Conservation (phyloP, 2,113 vertebrate genomes). For the Menidia beryllina region DNA sequence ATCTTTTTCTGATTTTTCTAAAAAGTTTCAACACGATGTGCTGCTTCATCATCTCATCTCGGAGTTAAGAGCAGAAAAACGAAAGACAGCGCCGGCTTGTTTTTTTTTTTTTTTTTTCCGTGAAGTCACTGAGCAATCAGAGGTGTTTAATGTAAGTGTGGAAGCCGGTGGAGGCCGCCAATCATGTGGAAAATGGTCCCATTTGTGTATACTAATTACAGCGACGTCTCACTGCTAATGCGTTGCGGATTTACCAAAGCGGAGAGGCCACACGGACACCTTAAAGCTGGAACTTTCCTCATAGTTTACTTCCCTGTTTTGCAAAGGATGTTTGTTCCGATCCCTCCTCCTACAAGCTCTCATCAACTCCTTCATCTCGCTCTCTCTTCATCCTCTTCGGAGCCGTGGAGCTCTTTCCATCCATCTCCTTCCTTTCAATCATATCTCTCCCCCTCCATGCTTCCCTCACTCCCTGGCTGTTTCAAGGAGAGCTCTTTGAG, state of each 20-base stretch:
- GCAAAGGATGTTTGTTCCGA: slow-evolving; percentile 26
- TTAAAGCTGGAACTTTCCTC: slow-evolving; percentile 39
- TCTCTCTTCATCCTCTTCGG: slow-evolving; percentile 30
- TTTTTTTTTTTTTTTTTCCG: slow-evolving; percentile 16
- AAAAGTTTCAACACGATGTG: background rate
- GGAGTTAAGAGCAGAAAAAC: background rate
- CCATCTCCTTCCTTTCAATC: slow-evolving; percentile 53
- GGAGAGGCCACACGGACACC: slow-evolving; percentile 6
- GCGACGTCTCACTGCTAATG: slow-evolving; percentile 39
- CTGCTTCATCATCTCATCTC: background rate
- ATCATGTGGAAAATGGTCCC: slow-evolving; percentile 49
- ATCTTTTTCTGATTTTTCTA: too few species aligned
- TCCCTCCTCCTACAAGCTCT: slow-evolving; percentile 23
- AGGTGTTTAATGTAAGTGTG: background rate
- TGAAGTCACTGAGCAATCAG: slow-evolving; percentile 25
- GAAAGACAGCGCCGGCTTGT: slow-evolving; percentile 1
- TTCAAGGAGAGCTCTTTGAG: slow-evolving; percentile 72
- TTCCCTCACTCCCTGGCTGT: slow-evolving; percentile 43
- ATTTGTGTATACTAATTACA: slow-evolving; percentile 59
- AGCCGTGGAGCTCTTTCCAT: slow-evolving; percentile 33
- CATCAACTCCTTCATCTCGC: slow-evolving; percentile 35
- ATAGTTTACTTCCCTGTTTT: slow-evolving; percentile 11
- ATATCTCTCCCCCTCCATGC: slow-evolving; percentile 59
- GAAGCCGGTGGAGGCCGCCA: slow-evolving; percentile 41
- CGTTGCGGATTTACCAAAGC: slow-evolving; percentile 30